phyloP scores from a whole-genome alignment of 2,888 invertebrate genomes.

The Mythimna pallens region DNA sequence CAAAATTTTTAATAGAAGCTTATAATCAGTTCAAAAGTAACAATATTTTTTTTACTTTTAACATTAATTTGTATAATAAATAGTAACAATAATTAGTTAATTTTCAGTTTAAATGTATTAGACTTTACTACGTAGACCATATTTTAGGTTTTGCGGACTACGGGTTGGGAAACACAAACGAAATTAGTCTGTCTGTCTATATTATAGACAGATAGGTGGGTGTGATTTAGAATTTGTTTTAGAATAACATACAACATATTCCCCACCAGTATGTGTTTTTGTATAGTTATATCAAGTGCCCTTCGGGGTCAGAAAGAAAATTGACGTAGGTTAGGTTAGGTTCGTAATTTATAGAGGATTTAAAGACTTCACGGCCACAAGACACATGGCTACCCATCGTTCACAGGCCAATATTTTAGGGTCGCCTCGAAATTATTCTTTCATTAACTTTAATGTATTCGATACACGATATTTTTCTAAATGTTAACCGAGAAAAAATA shows the following conservation, averaged over 20 bases:
- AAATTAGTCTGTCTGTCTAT: too few relatives aligned
- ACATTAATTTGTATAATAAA: too few relatives aligned
- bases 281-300: constrained; percentile 6
- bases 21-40: too few relatives aligned
- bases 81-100: too few relatives aligned
- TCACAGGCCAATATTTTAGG: constrained; percentile 15
- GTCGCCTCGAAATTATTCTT: constrained; percentile 39
- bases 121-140: too few relatives aligned
- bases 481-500: background rate
- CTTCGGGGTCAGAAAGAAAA: constrained; percentile 49
- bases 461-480: background rate
- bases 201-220: too few relatives aligned
- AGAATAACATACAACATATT: background rate
- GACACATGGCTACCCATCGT: constrained; percentile 24
- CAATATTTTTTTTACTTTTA: too few relatives aligned
- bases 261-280: background rate
- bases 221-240: too few relatives aligned
- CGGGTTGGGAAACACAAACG: too few relatives aligned
- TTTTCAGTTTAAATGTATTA: too few relatives aligned
- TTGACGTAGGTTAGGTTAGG: constrained; percentile 58
- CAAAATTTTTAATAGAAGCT: too few relatives aligned
- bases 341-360: constrained; percentile 75
- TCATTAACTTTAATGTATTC: constrained; percentile 44
- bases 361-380: constrained; percentile 61
- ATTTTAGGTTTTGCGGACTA: too few relatives aligned